phyloP scores from a whole-genome alignment of 2,113 vertebrate genomes.

The Micromys minutus region DNA sequence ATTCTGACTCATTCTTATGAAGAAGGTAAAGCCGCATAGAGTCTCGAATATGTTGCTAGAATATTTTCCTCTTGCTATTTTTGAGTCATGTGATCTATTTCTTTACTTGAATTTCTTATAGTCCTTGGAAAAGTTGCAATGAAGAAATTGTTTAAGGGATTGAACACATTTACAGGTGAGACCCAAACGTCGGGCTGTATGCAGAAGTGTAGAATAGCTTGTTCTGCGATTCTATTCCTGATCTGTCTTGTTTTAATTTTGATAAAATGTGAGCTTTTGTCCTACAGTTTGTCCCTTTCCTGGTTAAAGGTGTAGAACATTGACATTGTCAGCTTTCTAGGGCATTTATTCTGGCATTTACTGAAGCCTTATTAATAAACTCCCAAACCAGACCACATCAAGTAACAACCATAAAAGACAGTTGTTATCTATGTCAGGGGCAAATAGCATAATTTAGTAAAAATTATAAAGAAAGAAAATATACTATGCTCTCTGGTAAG shows the following conservation, averaged over 20 bases:
- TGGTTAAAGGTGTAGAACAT: background rate
- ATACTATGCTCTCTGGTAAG: background rate
- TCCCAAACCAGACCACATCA: background rate
- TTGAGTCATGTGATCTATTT: background rate
- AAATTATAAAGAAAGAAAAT: background rate
- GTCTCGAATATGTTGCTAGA: background rate
- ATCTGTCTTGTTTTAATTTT: background rate
- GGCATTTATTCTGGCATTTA: background rate
- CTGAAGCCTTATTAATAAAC: background rate
- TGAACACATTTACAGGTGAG: conserved; percentile 40
- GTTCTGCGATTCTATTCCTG: background rate
- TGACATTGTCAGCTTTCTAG: background rate
- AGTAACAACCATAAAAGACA: background rate
- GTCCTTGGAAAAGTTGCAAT: background rate
- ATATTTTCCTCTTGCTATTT: background rate
- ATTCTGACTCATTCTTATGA: background rate
- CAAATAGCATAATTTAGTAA: background rate
- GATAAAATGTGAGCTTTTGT: background rate
- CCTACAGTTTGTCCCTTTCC: background rate
- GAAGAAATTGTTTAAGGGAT: background rate
- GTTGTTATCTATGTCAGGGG: background rate
- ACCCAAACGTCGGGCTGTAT: background rate
- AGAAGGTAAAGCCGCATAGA: background rate
- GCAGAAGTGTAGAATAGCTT: background rate
- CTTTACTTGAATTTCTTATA: conserved; percentile 34